Evolutionary conservation across 2,888 invertebrate species (phyloP), one percentile per base, ranked within the genome.

Genomic region (Lutraria lutraria): DNA sequence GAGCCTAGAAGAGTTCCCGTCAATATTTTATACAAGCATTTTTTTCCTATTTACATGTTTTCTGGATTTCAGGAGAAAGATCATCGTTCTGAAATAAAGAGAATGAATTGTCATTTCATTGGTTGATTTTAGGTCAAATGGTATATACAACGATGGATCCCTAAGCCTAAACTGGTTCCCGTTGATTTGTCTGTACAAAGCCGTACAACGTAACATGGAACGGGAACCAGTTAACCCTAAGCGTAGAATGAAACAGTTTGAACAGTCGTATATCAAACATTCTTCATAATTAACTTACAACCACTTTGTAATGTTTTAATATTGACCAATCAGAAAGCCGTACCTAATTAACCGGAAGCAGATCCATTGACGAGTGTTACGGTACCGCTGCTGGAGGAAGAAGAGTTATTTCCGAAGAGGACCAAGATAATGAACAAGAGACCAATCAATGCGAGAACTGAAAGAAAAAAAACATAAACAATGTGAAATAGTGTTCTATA

Each of bases 311-410:
- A 13, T 15, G 31, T 34, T 4, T 34, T 3, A 76, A 76, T 76
- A 34, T 76, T 31, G 21, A 76, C 76, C 76, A 76, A 76, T 76
- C 10, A 34, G 34, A 76, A 76, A 34, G 29, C 29, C 76, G 31
- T 76, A 76, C 76, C 13, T 34, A 52, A 43, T 87, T 87, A 87
- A 79, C 87, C 87, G 76, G 84, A 29, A 76, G 84, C 82, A 52
- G 81, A 84, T 52, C 81, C 85, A 76, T 85, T 85, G 56, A 85
- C 85, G 53, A 88, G 72, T 81, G 85, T 88, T 54, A 85, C 53
- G n/a, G 85, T 85, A 52, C 83, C 68, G n/a, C 82, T 29, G 8
- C 72, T 76, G 85, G 53, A 53, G 56, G 31, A 31, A 25, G 81
- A 53, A 29, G 21, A 31, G 76, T 54, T 76, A 82, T 43, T 85